Evolutionary conservation across 2,113 vertebrate genomes (phyloP), one percentile per base, ranked within the genome.

Genomic region (Xiphorhynchus elegans): DNA sequence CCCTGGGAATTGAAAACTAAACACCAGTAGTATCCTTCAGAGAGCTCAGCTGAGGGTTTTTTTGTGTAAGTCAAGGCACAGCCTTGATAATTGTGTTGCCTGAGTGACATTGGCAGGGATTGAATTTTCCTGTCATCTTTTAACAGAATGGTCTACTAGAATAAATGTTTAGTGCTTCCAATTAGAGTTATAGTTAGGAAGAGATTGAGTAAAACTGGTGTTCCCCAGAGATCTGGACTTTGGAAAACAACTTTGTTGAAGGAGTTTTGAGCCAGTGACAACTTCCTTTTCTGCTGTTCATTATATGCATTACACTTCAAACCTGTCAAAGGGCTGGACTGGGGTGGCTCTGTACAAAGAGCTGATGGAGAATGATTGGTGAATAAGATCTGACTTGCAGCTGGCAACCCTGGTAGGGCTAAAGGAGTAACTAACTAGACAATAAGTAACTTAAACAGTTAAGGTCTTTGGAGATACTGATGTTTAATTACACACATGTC

Each of bases 1-100:
- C 64, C 74, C 89, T 89, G 89, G 84, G 87, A 96, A 97, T 86
- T 95, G 94, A 92, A 96, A 95, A 75, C 89, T 92, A 69, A 92
- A 72, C 88, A 88, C 35, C 24, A 37, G 17, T 40, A 29, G 59
- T 90, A 96, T 91, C 90, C 87, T 94, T 95, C 90, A 95, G 80
- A 85, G 90, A 84, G 88, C 79, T 84, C 83, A 94, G 78, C 88
- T 91, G 86, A 81, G 79, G 72, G 91, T 42, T 92, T 73, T 73
- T 92, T 75, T 94, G 55, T 95, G 40, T 59, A 80, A 96, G 82
- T 72, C 6, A 49, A 95, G 58, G 46, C 84, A 78, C 23, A 89
- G 49, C n/a, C 46, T 89, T 88, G 75, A 47, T 95, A 91, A 95
- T 84, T 95, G 35, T 62, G 25, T 37, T 91, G 52, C 63, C 47